phyloP scores from a whole-genome alignment of 1,140 invertebrate genomes.

The Araneus ventricosus region DNA sequence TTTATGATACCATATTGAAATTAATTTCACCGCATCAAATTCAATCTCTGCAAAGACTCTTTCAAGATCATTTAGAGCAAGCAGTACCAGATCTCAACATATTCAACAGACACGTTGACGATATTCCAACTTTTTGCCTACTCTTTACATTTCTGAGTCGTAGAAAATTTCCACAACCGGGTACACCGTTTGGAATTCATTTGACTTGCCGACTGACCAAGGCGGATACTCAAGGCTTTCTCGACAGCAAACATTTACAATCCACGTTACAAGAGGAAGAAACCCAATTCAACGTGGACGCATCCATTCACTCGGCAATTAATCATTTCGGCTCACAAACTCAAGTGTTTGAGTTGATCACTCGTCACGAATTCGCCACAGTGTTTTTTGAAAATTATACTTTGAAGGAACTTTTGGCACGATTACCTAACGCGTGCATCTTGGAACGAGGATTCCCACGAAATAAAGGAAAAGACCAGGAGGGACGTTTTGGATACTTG shows the following conservation, averaged over 20 bases:
- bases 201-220: neutral
- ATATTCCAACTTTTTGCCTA: neutral
- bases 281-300: neutral
- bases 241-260: neutral
- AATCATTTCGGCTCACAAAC: neutral
- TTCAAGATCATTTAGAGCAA: neutral
- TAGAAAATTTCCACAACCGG: neutral
- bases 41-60: neutral
- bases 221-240: neutral
- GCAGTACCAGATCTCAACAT: neutral
- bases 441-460: neutral
- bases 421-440: neutral
- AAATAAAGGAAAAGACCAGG: neutral
- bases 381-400: neutral
- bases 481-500: neutral
- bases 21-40: neutral
- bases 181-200: neutral
- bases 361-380: neutral
- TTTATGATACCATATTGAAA: neutral
- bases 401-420: neutral
- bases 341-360: neutral
- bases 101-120: neutral
- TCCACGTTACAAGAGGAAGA: neutral
- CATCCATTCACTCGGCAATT: neutral
- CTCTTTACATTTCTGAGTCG: neutral